Evolutionary conservation across 2,888 invertebrate genomes (phyloP), one percentile per base, ranked within the genome.

Genomic region (Bhutanitis thaidina): DNA sequence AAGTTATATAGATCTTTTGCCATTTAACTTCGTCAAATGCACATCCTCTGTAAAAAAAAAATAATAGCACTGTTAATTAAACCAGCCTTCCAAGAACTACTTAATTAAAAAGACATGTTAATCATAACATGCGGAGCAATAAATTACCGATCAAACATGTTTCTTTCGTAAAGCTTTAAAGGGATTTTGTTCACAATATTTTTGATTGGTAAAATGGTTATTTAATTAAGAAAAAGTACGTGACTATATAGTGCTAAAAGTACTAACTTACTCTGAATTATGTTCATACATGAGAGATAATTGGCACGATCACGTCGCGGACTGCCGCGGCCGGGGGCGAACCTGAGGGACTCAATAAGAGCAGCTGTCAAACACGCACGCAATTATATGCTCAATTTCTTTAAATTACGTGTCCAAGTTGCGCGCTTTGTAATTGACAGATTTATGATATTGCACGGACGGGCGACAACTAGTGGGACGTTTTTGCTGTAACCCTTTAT

Each of bases 281-380:
- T 36, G 41, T 37, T 38, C 46, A 15, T 32, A 14, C 43, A 16
- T 50, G 34, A 20, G 35, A 14, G 37, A 41, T 46, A 51, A 51
- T 46, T 51, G 46, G 52, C 36, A 20, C 30, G 46, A 36, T 34
- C 34, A 34, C 25, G 37, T 35, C 13, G 34, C 15, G 27, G 36
- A 4, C 14, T 32, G 38, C 38, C 27, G 34, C 25, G 46, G 12
- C 39, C 34, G 49, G 20, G 46, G 43, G 46, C 36, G 20, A 41
- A 36, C 46, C 13, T 35, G 37, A 20, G 13, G 52, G 27, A 38
- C 52, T 14, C 52, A 47, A 43, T 43, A 43, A 47, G 43, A 37
- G 47, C 52, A 52, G 47, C 52, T 47, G 52, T 52, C 52, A 52
- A 52, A 43, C 52, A 47, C 38, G 47, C 43, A 47, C 43, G 52